Conservation (phyloP, 2,797 vertebrate species). For the Chaenodraco wilsoni region DNA sequence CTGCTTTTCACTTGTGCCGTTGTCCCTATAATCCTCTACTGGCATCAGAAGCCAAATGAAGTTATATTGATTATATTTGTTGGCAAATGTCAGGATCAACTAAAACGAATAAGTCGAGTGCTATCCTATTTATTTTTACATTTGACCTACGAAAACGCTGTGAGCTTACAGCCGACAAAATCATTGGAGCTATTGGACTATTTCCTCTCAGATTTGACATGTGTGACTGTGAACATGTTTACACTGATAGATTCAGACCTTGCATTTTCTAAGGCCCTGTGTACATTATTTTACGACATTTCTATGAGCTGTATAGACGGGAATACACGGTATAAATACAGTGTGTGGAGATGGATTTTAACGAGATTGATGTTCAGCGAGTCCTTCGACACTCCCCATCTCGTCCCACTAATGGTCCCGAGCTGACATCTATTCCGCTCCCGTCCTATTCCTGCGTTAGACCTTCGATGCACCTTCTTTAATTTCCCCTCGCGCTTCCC, state of each 20-base stretch:
- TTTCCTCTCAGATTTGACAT: neutral
- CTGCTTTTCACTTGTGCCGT: too few relatives aligned
- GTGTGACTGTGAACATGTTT: neutral
- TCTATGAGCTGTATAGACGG: neutral
- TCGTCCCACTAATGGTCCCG: slow-evolving; percentile 20
- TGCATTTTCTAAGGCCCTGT: neutral
- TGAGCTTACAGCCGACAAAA: neutral
- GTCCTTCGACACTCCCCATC: slow-evolving; percentile 13
- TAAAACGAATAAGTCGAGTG: neutral
- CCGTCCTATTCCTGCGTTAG: slow-evolving; percentile 35
- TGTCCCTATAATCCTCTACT: too few relatives aligned
- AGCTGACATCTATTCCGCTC: slow-evolving; percentile 29
- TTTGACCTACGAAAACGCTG: neutral
- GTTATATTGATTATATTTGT: slow-evolving; percentile 19
- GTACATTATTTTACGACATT: slow-evolving; percentile 8
- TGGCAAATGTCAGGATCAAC: neutral
- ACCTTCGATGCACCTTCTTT: slow-evolving; percentile 40
- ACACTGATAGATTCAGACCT: neutral
- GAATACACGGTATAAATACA: neutral
- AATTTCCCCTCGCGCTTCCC: slow-evolving; percentile 38
- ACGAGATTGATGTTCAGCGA: slow-evolving; percentile 10
- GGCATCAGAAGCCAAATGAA: too few relatives aligned
- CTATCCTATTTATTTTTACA: neutral
- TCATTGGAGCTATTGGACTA: slow-evolving; percentile 21
- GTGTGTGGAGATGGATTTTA: neutral